phyloP scores from a whole-genome alignment of 2,888 invertebrate genomes.

The Standfussiana lucernea region DNA sequence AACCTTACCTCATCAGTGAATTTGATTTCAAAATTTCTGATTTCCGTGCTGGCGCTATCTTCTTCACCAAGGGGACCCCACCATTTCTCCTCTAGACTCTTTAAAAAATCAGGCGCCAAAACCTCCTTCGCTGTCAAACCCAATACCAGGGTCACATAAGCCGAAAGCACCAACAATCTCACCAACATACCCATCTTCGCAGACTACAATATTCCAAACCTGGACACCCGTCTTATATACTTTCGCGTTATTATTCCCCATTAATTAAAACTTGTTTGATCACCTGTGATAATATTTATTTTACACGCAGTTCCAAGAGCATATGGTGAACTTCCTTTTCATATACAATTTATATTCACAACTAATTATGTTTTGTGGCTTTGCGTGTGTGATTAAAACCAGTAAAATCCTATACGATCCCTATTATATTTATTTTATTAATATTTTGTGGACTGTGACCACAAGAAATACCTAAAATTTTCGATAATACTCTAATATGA shows the following conservation, averaged over 20 bases:
- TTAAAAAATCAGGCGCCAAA: slow-evolving; percentile 21
- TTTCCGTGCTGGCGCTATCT: not conserved
- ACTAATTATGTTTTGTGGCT: not conserved
- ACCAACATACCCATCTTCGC: slow-evolving; percentile 32
- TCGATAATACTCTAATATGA: not conserved
- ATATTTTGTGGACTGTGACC: no score
- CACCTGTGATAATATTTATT: not conserved
- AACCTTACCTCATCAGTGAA: slow-evolving; percentile 33
- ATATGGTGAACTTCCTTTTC: slow-evolving; percentile 25
- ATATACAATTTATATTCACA: not conserved
- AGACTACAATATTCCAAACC: slow-evolving; percentile 25
- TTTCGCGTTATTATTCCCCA: not conserved
- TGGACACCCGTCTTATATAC: slow-evolving; percentile 28
- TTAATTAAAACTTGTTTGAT: slow-evolving; percentile 37
- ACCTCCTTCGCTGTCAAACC: slow-evolving; percentile 4
- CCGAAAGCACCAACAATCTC: slow-evolving; percentile 21
- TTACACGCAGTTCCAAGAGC: not conserved
- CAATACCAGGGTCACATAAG: slow-evolving; percentile 23
- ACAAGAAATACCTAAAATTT: not conserved
- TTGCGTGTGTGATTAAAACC: slow-evolving; percentile 5
- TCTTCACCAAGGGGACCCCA: slow-evolving; percentile 39
- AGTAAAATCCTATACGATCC: not conserved
- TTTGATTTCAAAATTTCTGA: slow-evolving; percentile 22
- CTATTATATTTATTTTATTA: not conserved
- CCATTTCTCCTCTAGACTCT: slow-evolving; percentile 37